Evolutionary conservation across 2,888 invertebrate genomes (phyloP).

Genomic region (Ornithoptera alexandrae): DNA sequence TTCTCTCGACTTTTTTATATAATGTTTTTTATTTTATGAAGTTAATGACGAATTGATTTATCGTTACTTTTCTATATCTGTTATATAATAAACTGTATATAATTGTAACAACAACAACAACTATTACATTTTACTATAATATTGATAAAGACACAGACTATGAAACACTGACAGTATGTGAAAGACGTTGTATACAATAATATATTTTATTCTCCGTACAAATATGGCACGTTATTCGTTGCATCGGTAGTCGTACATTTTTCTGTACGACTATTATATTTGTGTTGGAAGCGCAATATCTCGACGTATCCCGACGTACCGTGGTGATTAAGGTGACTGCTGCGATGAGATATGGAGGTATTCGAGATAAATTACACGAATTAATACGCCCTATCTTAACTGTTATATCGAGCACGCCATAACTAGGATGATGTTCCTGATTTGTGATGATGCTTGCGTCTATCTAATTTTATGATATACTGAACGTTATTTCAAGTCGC

Average conservation of each 20-base stretch:
- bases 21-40: too few relatives aligned
- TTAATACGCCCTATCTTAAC: conserved; percentile 31
- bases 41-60: too few relatives aligned
- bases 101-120: too few relatives aligned
- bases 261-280: conserved; percentile 21
- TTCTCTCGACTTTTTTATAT: too few relatives aligned
- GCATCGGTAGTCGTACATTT: conserved; percentile 11
- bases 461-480: conserved; percentile 10
- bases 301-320: conserved; percentile 24
- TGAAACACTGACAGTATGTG: too few relatives aligned
- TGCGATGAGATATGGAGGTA: conserved; percentile 27
- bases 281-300: conserved; percentile 15
- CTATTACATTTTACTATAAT: too few relatives aligned
- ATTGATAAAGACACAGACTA: too few relatives aligned
- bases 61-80: too few relatives aligned
- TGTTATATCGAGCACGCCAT: conserved; percentile 15
- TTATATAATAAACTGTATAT: too few relatives aligned
- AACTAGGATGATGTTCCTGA: conserved; percentile 15
- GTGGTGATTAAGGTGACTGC: conserved; percentile 30
- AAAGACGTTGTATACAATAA: not conserved
- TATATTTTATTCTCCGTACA: not conserved
- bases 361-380: conserved; percentile 33
- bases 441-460: conserved; percentile 19
- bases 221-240: not conserved
- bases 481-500: not conserved